Percentiles rank a stretch among this genome's conserved stretches.
Conservation (phyloP, 2,888 invertebrate species). For the Oeneis ivallda region DNA sequence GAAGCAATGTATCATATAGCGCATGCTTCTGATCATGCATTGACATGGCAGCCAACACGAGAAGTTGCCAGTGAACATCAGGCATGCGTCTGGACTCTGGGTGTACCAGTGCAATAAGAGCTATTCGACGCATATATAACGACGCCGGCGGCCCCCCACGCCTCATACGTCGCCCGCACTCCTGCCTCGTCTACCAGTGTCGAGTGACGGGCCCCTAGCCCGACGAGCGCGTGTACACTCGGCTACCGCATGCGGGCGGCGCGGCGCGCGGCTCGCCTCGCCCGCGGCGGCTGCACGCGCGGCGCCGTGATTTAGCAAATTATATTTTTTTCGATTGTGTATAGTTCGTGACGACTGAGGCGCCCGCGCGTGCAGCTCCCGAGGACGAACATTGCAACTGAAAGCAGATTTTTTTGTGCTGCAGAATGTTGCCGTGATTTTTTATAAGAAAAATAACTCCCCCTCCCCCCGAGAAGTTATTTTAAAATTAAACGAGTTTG, state of each 20-base stretch:
- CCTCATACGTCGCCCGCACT: neutral
- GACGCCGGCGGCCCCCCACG: neutral
- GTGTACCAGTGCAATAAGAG: too few relatives aligned
- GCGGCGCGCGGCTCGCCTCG: constrained; percentile 49
- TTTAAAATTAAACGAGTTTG: constrained; percentile 60
- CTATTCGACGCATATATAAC: too few relatives aligned
- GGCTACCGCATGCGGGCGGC: too few relatives aligned
- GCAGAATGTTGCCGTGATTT: constrained; percentile 70
- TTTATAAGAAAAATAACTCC: constrained; percentile 60
- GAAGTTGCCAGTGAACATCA: too few relatives aligned
- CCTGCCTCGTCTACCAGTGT: constrained; percentile 15
- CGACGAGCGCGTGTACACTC: too few relatives aligned
- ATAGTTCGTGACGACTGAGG: constrained; percentile 64
- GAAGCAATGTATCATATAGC: too few relatives aligned
- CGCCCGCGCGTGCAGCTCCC: constrained; percentile 60
- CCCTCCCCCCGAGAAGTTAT: constrained; percentile 47
- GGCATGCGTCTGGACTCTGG: too few relatives aligned
- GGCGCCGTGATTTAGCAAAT: constrained; percentile 58
- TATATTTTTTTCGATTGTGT: constrained; percentile 67
- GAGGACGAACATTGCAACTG: constrained; percentile 58
- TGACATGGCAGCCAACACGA: too few relatives aligned
- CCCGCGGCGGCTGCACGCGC: constrained; percentile 56
- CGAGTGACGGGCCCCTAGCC: constrained; percentile 21
- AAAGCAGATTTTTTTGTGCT: constrained; percentile 68
- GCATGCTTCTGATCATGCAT: too few relatives aligned